Conservation (phyloP, 1,140 invertebrate genomes). For the Euura lappo region DNA sequence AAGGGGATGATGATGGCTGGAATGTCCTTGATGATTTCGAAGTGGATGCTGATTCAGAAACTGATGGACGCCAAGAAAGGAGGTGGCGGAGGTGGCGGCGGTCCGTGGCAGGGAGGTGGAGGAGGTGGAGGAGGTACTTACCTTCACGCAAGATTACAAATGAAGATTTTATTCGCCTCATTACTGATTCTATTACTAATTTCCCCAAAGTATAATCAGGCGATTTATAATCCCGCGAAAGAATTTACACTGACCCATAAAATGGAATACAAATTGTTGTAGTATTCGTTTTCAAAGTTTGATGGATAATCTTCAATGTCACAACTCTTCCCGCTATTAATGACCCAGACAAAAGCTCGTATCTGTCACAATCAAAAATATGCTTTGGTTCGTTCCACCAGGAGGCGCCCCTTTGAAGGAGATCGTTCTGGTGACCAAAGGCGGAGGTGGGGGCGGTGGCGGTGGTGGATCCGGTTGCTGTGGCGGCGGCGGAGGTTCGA, state of each 20-base stretch:
- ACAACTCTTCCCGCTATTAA: no score
- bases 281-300: no score
- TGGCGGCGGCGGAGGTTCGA: constrained; percentile 18
- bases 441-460: constrained; percentile 33
- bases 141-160: no score
- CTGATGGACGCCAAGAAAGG: constrained; percentile 60
- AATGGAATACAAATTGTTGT: no score
- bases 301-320: no score
- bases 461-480: constrained; percentile 32
- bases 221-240: neutral
- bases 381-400: neutral
- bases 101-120: constrained; percentile 24
- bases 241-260: no score
- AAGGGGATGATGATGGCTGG: constrained; percentile 67
- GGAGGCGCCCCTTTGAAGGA: constrained; percentile 42
- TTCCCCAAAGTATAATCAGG: no score
- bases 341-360: no score
- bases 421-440: constrained; percentile 51
- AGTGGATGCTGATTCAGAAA: constrained; percentile 65
- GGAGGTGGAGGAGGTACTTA: constrained; percentile 37
- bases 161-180: no score
- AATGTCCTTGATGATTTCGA: constrained; percentile 65
- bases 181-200: no score
- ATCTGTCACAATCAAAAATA: neutral
- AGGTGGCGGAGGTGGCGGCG: constrained; percentile 47